Percentiles rank a stretch among this genome's conserved stretches.
phyloP scores from a whole-genome alignment of 2,797 vertebrate species.

The Enteromius treurensis region DNA sequence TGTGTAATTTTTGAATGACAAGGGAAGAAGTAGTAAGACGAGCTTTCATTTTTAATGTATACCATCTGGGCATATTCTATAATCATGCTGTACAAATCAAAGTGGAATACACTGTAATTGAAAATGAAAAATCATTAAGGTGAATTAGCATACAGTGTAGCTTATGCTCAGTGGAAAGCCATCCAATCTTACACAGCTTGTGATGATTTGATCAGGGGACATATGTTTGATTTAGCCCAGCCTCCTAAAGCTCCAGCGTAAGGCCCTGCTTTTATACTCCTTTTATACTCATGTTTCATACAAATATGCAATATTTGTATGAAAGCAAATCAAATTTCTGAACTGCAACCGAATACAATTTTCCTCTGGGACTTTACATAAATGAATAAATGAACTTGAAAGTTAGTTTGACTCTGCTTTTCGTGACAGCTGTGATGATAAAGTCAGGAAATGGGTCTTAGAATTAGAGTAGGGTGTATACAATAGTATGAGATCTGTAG shows the following conservation, averaged over 20 bases:
- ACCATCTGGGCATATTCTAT: conserved; percentile 1
- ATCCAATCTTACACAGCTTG: not conserved
- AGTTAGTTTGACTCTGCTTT: not conserved
- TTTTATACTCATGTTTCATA: no score
- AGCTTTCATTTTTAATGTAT: not conserved
- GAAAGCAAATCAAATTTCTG: not conserved
- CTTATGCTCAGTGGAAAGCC: not conserved
- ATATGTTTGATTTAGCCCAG: not conserved
- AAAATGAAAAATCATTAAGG: conserved; percentile 20
- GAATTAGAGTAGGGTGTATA: not conserved
- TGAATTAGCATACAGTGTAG: conserved; percentile 13
- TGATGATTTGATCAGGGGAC: conserved; percentile 14
- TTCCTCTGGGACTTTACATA: not conserved
- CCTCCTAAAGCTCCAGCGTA: not conserved
- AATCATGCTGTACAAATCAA: not conserved
- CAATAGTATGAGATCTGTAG: conserved; percentile 21
- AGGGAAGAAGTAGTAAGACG: not conserved
- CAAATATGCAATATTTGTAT: not conserved
- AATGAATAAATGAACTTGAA: conserved; percentile 7
- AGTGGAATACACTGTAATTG: conserved; percentile 8
- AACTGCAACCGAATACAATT: not conserved
- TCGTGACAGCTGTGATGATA: conserved; percentile 11
- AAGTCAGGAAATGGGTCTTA: conserved; percentile 24
- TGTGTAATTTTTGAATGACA: conserved; percentile 6
- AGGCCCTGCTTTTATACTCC: not conserved